Base-by-base conservation (phyloP, 2,888 invertebrate species). In the Volucella inflata region DNA sequence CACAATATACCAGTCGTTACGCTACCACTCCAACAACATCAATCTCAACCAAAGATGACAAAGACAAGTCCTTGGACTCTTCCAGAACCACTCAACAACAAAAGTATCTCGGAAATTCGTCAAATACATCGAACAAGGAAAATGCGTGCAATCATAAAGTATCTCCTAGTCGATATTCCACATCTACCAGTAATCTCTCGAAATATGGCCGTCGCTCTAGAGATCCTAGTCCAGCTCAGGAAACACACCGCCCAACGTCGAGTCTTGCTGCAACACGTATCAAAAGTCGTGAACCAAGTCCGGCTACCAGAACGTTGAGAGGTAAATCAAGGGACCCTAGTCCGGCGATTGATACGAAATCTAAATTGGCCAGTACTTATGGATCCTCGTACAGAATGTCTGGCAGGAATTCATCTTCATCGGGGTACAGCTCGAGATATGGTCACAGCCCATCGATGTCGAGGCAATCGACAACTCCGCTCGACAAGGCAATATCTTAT, bases 281-380 rank as follows among this genome's bases (percentile, higher is more conserved):
- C 30, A 90, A 90, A 55, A 94, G 93, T 83, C 92, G 94, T 88
- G 94, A 94, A 88, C 93, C 94, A 2, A 94, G 94, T 89, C 94
- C 94, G 3, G 92, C 93, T 71, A 51, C 89, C 4, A 89, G 90
- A 48, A 87, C 89, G n/a, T 71, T 89, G 2, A 87, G 90, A 1
- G 91, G 90, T 0, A 93, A 90, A 44, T 92, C 94, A 17, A 91
- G 93, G 80, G 93, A 93, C 71, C 89, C 93, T 8, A 93, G 94
- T 89, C 94, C 94, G 11, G 93, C 87, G n/a, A 87, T 89, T 51
- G 89, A 90, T 21, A 83, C 93, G 30, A 92, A 93, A 88, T 87
- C 87, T 16, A 89, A 89, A 76, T 64, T 89, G 12, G 88, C 77
- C 10, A 30, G 67, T 12, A 11, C 87, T 9, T 89, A 88, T 67